Evolutionary conservation across 1,140 invertebrate species (phyloP).

Genomic region (Rhopalosiphum padi): DNA sequence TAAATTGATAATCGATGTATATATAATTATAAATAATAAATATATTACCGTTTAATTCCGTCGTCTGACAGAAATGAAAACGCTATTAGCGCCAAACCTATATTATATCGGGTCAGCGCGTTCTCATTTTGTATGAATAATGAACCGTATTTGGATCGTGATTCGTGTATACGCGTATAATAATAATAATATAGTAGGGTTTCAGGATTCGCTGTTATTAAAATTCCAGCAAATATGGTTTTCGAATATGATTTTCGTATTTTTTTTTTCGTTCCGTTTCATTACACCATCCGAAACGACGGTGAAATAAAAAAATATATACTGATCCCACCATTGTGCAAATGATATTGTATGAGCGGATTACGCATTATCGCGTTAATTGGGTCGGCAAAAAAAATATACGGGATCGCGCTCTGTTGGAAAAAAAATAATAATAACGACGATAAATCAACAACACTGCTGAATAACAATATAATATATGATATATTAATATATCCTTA

Average conservation of each 20-base stretch:
- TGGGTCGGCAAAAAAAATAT: neutral
- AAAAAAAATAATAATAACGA: neutral
- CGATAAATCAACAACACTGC: neutral
- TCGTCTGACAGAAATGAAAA: neutral
- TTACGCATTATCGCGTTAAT: neutral
- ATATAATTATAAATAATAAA: slow-evolving; percentile 1
- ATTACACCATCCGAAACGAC: neutral
- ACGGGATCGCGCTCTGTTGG: neutral
- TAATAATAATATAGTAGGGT: neutral
- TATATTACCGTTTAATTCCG: neutral
- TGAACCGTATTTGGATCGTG: neutral
- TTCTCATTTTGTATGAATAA: slow-evolving; percentile 7
- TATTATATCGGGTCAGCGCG: slow-evolving; percentile 25
- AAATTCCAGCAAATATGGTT: neutral
- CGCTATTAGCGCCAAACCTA: neutral
- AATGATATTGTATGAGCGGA: neutral
- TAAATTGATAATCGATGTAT: slow-evolving; percentile 1
- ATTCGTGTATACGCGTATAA: neutral
- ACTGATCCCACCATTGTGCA: neutral
- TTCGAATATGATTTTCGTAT: neutral
- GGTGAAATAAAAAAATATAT: neutral
- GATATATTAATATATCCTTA: neutral
- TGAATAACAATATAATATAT: neutral
- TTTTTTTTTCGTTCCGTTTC: neutral
- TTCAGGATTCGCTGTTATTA: neutral